Conservation (phyloP, 2,888 invertebrate species). For the Drosophila basisetae region DNA sequence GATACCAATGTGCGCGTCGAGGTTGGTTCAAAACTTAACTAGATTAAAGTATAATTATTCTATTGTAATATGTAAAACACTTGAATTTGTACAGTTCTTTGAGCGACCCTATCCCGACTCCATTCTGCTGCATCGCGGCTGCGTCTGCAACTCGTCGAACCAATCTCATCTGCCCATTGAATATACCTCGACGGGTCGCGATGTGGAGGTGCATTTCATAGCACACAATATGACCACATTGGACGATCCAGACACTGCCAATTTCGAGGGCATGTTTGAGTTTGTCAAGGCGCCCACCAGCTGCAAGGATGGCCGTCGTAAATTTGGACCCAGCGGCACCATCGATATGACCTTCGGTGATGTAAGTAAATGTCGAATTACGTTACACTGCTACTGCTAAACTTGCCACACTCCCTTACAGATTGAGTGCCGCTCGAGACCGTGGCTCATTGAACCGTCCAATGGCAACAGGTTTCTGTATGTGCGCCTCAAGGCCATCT, state of each 20-base stretch:
- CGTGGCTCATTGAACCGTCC: constrained; percentile 92
- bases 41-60: not conserved
- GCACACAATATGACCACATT: constrained; percentile 93
- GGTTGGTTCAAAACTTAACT: constrained; percentile 52
- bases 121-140: constrained; percentile 91
- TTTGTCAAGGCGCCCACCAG: constrained; percentile 90
- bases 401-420: constrained; percentile 77
- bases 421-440: constrained; percentile 92
- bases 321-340: constrained; percentile 92
- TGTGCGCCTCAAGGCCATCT: constrained; percentile 90
- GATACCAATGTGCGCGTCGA: constrained; percentile 90
- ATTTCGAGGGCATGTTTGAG: constrained; percentile 94
- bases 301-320: constrained; percentile 90
- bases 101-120: constrained; percentile 91
- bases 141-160: constrained; percentile 90
- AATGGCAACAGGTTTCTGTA: constrained; percentile 91
- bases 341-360: constrained; percentile 87
- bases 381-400: not conserved
- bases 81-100: constrained; percentile 86
- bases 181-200: constrained; percentile 91
- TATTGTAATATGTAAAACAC: not conserved
- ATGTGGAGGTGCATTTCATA: constrained; percentile 92
- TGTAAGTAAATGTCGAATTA: constrained; percentile 67
- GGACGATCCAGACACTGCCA: constrained; percentile 93
- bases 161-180: constrained; percentile 88